Evolutionary conservation across 2,888 invertebrate genomes (phyloP).

Genomic region (Chaitophorus viminalis): DNA sequence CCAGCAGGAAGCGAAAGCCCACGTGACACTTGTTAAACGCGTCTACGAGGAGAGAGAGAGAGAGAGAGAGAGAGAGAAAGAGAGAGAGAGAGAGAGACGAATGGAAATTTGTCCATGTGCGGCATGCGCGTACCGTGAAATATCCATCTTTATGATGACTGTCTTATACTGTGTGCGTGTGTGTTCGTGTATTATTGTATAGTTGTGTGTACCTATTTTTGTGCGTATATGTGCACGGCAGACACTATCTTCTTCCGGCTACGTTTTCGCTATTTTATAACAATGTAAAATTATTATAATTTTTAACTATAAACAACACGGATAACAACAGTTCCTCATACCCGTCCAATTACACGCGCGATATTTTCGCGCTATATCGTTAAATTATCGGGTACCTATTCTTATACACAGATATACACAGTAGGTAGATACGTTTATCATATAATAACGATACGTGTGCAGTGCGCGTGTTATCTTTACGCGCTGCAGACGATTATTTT

Average conservation of each 20-base stretch:
- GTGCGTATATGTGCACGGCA: no score
- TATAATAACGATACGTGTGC: background rate
- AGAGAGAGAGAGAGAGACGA: background rate
- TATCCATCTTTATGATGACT: background rate
- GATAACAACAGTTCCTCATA: background rate
- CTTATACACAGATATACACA: no score
- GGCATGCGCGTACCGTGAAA: constrained; percentile 13
- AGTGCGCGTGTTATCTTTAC: background rate
- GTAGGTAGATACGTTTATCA: background rate
- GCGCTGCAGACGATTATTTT: background rate
- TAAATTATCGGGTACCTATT: background rate
- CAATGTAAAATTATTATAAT: background rate
- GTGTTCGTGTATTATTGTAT: background rate
- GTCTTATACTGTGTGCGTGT: background rate
- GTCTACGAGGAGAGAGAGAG: background rate
- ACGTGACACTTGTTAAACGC: background rate
- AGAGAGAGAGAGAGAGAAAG: background rate
- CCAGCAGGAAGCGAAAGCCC: background rate
- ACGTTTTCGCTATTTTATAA: background rate
- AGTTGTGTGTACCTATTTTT: no score
- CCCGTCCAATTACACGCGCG: constrained; percentile 3
- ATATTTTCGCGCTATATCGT: background rate
- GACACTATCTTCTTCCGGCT: constrained; percentile 6
- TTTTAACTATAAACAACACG: background rate
- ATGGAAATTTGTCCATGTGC: background rate